These are phyloP conservation scores for Florisuga fusca DNA, from an alignment of 2,797 vertebrate species.

Conservation along the genomic window DNA sequence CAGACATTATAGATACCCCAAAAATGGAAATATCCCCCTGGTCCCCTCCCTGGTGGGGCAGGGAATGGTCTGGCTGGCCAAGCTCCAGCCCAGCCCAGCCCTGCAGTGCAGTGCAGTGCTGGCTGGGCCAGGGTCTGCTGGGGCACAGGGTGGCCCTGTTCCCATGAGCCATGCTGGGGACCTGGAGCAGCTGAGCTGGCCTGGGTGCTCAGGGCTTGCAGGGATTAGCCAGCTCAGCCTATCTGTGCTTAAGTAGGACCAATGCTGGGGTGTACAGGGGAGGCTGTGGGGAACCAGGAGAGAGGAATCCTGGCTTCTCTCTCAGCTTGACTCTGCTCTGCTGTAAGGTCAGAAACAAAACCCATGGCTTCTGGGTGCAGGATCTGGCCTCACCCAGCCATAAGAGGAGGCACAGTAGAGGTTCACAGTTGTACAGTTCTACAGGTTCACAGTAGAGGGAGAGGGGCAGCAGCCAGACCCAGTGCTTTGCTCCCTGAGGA, in stretches of 20 bases:
- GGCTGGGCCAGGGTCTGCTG: background rate
- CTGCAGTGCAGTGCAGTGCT: rapidly evolving
- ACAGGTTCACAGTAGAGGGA: rapidly evolving
- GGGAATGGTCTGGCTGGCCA: background rate
- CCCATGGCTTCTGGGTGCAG: background rate
- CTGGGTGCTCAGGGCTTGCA: background rate
- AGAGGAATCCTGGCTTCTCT: background rate
- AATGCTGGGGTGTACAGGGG: background rate
- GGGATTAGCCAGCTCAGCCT: conserved; percentile 33
- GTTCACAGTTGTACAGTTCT: rapidly evolving
- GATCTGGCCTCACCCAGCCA: rapidly evolving
- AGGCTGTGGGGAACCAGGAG: background rate
- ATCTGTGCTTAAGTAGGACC: background rate
- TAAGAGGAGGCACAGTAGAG: rapidly evolving
- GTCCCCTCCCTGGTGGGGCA: background rate
- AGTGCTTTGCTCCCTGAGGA: rapidly evolving
- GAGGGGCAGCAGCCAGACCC: rapidly evolving
- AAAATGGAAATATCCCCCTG: conserved; percentile 36
- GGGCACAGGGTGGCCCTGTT: background rate
- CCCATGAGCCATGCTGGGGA: background rate
- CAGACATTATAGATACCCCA: conserved; percentile 42
- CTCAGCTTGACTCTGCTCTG: background rate
- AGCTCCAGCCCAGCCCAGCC: background rate
- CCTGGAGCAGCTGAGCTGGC: background rate
- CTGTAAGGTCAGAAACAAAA: background rate